phyloP scores from a whole-genome alignment of 2,797 vertebrate species.

The Schizopygopsis malacanthus region DNA sequence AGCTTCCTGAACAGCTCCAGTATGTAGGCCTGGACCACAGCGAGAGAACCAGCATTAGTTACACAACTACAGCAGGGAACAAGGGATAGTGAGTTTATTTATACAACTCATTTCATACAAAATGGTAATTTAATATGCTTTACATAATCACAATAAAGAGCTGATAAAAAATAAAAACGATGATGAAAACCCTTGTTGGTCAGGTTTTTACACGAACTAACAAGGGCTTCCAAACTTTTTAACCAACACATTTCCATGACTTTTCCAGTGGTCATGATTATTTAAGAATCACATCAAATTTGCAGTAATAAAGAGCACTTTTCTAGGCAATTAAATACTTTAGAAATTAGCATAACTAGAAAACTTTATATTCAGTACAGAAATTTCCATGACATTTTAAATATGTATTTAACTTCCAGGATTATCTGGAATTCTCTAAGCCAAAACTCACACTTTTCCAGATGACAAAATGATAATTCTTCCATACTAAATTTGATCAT shows the following conservation, averaged over 20 bases:
- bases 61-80: neutral
- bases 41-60: neutral
- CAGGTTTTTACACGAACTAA: neutral
- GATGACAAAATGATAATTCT: neutral
- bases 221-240: neutral
- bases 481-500: neutral
- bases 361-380: neutral
- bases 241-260: too few relatives aligned
- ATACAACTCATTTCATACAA: neutral
- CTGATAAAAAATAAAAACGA: neutral
- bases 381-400: neutral
- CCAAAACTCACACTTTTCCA: neutral
- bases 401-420: neutral
- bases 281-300: neutral
- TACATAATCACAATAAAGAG: neutral
- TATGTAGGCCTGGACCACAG: slow-evolving; percentile 80
- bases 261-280: neutral
- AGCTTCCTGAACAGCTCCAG: slow-evolving; percentile 81
- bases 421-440: too few relatives aligned
- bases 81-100: neutral
- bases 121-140: neutral
- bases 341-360: neutral
- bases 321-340: neutral
- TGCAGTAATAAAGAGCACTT: neutral
- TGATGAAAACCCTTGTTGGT: neutral